Evolutionary conservation across 2,113 vertebrate species (phyloP), one percentile per base, ranked within the genome.

Genomic region (Herpailurus yagouaroundi): DNA sequence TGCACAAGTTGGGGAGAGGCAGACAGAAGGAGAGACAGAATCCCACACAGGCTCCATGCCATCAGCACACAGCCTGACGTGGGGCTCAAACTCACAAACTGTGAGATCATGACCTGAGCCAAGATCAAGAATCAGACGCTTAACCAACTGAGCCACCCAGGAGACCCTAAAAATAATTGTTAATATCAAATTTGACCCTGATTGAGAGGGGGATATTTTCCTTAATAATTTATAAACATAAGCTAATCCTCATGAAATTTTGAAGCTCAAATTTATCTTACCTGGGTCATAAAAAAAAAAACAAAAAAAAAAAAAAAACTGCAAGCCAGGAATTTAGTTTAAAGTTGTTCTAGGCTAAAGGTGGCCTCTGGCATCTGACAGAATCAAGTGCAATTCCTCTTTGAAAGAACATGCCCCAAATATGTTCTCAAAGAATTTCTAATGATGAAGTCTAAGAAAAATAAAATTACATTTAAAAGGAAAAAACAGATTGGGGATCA

Each of bases 171-270:
- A 36, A 29, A 81, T 81, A 83, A 87, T 33, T 48, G 21, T 60
- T 85, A 7, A 57, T 69, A 77, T 85, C 36, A 77, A 45, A 79
- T 79, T 14, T 94, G 55, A 90, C 76, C 48, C 31, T 76, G 48
- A 96, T 27, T 64, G 31, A 95, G n/a, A 63, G 21, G 55, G 36
- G 23, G n/a, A 89, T 66, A 38, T 41, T 94, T 91, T 50, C 7
- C 11, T 31, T 69, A 36, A 52, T 33, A 52, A 89, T 81, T 88
- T 94, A 71, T 50, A 95, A 93, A 71, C n/a, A 89, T 52, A 71
- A 95, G 16, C 50, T 82, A 97, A 86, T 86, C 25, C 63, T 92
- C 25, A 55, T 79, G 23, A 29, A 41, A 41, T 82, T 94, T 85
- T n/a, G 1, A 23, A 89, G 29, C 27, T 64, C 74, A 64, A 83